Base-by-base conservation (phyloP, 2,113 vertebrate genomes). In the Lophura nycthemera region DNA sequence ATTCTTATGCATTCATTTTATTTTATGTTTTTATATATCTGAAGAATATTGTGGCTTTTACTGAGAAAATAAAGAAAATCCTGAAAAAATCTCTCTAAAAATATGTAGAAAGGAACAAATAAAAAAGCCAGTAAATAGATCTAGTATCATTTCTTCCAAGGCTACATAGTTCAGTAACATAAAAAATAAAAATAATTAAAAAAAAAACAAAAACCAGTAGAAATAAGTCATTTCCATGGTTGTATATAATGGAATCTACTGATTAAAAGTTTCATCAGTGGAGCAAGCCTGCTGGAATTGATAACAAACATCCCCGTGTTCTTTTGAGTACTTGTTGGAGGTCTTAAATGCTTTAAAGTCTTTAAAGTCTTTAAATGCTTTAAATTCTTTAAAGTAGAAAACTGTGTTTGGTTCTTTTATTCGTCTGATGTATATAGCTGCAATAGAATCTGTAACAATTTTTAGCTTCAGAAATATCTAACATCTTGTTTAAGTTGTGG, bases 401-500 rank as follows among this genome's bases (percentile, higher is more conserved):
- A 22, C 22, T 12, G 32, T 13, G 40, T 59, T 71, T 65, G 32
- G 76, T 66, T 64, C 13, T 60, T 17, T 66, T 65, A 50, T 38
- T 83, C 11, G 9, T 59, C 3, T 66, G 43, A 25, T 45, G 4
- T 5, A 11, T 14, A 45, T 4, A 6, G 13, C 13, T 52, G 3
- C 30, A 34, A 22, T 40, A 47, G 52, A 88, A 47, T 24, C 7
- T 73, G 4, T n/a, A 57, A 34, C n/a, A 42, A 19, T 27, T 84
- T 32, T 4, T 32, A 36, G 34, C 12, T 74, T 74, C 15, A 57
- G 14, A 72, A 92, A 11, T 27, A n/a, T 48, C 8, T 50, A 13
- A 25, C 1, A 1, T 74, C 48, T 69, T 63, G 0, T 0, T 38
- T 27, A 24, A 20, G 24, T 20, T 86, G 34, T 48, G 13, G 7